Evolutionary conservation across 2,888 invertebrate genomes (phyloP).

Genomic region (Dryadula phaetusa): DNA sequence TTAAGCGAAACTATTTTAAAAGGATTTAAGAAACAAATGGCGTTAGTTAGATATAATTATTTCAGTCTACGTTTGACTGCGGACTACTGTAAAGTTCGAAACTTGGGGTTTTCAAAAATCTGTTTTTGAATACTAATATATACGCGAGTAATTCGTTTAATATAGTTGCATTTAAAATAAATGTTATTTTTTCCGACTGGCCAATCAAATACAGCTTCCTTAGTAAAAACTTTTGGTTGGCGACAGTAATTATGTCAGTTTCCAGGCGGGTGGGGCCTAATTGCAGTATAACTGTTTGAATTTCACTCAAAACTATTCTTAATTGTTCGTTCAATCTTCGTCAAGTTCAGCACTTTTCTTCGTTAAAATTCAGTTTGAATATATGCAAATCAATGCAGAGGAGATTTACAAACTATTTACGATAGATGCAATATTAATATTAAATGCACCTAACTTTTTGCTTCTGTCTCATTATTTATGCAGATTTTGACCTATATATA

Average conservation of each 20-base stretch:
- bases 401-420: constrained; percentile 6
- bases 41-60: no score
- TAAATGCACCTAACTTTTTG: neutral
- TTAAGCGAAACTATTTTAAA: no score
- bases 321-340: constrained; percentile 46
- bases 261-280: constrained; percentile 37
- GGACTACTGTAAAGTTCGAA: no score
- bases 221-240: constrained; percentile 30
- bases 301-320: constrained; percentile 46
- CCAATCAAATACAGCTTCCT: constrained; percentile 9
- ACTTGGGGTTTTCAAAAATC: no score
- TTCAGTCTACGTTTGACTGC: no score
- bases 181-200: neutral
- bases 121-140: no score
- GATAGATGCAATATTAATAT: neutral
- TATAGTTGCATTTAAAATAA: no score
- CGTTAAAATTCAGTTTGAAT: constrained; percentile 31
- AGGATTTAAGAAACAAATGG: no score
- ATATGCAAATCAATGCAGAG: constrained; percentile 27
- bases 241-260: constrained; percentile 40
- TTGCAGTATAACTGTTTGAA: constrained; percentile 46
- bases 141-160: no score
- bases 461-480: neutral
- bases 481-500: neutral
- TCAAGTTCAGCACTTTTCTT: constrained; percentile 41